Evolutionary conservation across 1,140 invertebrate species (phyloP).

Genomic region (Fopius arisanus): DNA sequence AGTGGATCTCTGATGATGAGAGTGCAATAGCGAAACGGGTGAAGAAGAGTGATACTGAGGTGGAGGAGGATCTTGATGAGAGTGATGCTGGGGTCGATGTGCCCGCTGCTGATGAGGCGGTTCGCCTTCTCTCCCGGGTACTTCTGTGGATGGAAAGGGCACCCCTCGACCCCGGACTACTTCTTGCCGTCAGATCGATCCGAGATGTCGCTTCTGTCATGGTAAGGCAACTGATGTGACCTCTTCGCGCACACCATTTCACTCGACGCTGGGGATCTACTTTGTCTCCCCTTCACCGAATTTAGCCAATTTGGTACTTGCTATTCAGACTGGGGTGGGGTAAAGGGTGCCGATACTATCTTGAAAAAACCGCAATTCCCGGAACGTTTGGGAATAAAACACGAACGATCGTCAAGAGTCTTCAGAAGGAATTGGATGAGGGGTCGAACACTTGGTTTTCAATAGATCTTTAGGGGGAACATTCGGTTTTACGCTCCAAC

Average conservation of each 20-base stretch:
- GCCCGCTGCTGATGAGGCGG: constrained; percentile 59
- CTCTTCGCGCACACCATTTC: constrained; percentile 14
- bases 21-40: constrained; percentile 42
- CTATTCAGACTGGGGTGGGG: no score
- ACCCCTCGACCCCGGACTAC: constrained; percentile 64
- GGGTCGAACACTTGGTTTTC: background rate
- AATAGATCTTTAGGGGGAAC: background rate
- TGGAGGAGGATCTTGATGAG: constrained; percentile 38
- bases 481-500: background rate
- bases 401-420: constrained; percentile 6
- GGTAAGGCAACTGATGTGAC: constrained; percentile 46
- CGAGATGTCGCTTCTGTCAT: constrained; percentile 57
- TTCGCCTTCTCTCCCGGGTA: constrained; percentile 59
- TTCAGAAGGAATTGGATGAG: background rate
- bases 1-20: constrained; percentile 58
- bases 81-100: constrained; percentile 40
- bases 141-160: constrained; percentile 67
- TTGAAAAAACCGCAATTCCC: constrained; percentile 24
- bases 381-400: background rate
- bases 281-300: constrained; percentile 9
- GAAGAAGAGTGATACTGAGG: constrained; percentile 40
- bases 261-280: background rate
- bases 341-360: constrained; percentile 19
- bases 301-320: constrained; percentile 28
- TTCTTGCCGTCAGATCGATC: constrained; percentile 64